Base-by-base conservation (phyloP, 2,113 vertebrate species). In the Dicaeum eximium region DNA sequence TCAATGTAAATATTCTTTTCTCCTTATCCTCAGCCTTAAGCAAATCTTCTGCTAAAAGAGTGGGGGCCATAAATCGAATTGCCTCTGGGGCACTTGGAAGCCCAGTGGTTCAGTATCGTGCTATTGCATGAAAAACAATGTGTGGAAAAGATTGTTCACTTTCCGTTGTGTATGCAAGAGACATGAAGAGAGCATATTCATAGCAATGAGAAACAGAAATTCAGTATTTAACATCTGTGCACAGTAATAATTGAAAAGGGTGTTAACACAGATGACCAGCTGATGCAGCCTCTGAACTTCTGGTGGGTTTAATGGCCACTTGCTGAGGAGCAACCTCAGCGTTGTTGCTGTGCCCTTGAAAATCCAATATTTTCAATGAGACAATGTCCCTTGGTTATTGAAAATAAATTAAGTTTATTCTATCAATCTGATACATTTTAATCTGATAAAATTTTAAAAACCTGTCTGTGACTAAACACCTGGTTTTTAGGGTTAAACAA, bases 401-500 rank as follows among this genome's bases (percentile, higher is more conserved):
- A 94, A 80, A 94, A 82, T 16, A 85, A 77, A 78, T 70, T 28
- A 86, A 74, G 37, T 89, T 92, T 71, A 67, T 81, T 94, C 75
- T 61, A 45, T 69, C 31, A 69, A 19, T 65, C 66, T 90, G 71
- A 72, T 87, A 25, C 15, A 31, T 79, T 94, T 70, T 33, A 53
- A 72, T 70, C 33, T 57, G n/a, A 58, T 66, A 54, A 87, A 62
- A 58, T 83, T 88, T 86, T 6, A 69, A 40, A 91, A 91, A 22
- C 10, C 54, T 5, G 86, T 54, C 48, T 77, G 13, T 81, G 69
- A 82, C 87, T 92, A 93, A 91, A 80, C 3, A 37, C 56, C 45
- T 35, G 27, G 5, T 74, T 69, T 92, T 90, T 58, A 61, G 65
- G 75, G 66, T 96, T 92, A 90, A 96, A 90, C 71, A 91, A 95